Percentiles rank a stretch among this genome's conserved stretches.
Conservation (phyloP, 1,140 invertebrate species). For the Caerostris darwini region DNA sequence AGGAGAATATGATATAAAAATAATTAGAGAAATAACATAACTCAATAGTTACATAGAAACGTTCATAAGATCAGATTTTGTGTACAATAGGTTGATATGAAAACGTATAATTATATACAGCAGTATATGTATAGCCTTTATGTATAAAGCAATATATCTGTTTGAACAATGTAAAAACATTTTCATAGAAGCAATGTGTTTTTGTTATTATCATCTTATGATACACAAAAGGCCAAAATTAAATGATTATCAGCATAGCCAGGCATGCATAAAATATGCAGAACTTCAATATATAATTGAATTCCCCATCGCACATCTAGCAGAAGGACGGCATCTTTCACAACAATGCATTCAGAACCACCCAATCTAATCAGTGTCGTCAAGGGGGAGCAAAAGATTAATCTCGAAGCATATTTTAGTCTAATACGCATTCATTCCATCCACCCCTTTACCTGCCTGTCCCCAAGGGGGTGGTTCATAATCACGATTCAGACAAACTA, state of each 20-base stretch:
- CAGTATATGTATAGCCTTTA: no score
- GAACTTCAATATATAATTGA: not conserved
- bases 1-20: no score
- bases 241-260: not conserved
- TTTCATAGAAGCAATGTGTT: no score
- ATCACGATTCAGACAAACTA: slow-evolving; percentile 16
- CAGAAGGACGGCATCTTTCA: not conserved
- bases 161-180: no score
- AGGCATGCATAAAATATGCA: not conserved
- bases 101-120: no score
- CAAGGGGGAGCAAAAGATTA: slow-evolving; percentile 23
- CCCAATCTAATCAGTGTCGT: not conserved
- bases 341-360: not conserved
- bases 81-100: no score
- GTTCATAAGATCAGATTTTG: no score
- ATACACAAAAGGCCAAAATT: not conserved
- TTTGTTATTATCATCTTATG: no score
- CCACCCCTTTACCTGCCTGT: not conserved
- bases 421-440: not conserved
- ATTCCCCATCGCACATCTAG: not conserved
- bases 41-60: no score
- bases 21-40: no score
- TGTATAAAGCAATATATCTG: no score
- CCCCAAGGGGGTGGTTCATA: not conserved
- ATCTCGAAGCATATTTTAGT: slow-evolving; percentile 13